phyloP scores from a whole-genome alignment of 2,797 vertebrate species.

The Limosa lapponica region DNA sequence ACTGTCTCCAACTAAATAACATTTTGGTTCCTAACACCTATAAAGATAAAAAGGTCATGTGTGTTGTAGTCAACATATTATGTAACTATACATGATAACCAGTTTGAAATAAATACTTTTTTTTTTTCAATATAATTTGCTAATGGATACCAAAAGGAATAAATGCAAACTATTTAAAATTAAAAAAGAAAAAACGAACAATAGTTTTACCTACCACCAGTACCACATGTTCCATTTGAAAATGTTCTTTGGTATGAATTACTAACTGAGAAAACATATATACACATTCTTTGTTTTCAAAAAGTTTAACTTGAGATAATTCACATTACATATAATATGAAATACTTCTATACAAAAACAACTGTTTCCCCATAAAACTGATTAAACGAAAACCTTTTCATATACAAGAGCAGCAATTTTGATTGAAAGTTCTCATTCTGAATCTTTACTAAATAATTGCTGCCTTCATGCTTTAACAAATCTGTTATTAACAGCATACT shows the following conservation, averaged over 20 bases:
- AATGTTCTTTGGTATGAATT: neutral
- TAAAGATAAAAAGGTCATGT: neutral
- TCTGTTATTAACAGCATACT: neutral
- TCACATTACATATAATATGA: neutral
- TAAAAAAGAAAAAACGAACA: neutral
- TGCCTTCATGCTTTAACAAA: neutral
- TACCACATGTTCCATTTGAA: neutral
- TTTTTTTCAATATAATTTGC: neutral
- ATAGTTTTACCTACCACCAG: neutral
- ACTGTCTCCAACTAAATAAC: neutral
- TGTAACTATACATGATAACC: neutral
- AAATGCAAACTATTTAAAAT: neutral
- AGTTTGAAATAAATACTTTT: neutral
- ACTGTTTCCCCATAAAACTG: neutral
- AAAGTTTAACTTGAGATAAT: neutral
- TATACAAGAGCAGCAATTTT: neutral
- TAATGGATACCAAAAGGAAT: neutral
- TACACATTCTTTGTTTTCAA: neutral
- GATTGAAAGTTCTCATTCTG: neutral
- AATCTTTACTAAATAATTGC: neutral
- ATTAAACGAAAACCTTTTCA: neutral
- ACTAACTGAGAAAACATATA: neutral
- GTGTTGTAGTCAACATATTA: neutral
- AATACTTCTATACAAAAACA: neutral
- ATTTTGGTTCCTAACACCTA: neutral